Evolutionary conservation across 1,140 invertebrate species (phyloP).

Genomic region (Drosophila funebris): DNA sequence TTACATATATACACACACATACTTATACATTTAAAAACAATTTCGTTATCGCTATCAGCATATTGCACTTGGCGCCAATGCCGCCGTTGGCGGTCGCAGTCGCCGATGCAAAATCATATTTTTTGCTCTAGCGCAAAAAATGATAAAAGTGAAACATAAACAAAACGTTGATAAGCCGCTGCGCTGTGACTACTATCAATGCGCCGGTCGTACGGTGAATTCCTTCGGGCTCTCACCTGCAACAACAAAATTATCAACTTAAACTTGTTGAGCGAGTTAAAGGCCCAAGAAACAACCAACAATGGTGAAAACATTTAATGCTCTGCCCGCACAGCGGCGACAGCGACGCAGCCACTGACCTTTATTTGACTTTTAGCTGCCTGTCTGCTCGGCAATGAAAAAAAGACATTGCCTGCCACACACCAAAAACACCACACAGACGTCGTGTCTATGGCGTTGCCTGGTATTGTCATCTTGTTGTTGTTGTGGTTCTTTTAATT

Average conservation of each 20-base stretch:
- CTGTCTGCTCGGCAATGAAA: constrained; percentile 66
- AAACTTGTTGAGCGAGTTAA: constrained; percentile 76
- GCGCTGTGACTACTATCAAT: constrained; percentile 53
- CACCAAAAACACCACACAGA: constrained; percentile 43
- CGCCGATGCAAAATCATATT: constrained; percentile 45
- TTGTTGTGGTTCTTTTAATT: constrained; percentile 3
- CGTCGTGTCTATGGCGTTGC: constrained; percentile 21
- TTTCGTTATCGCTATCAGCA: constrained; percentile 57
- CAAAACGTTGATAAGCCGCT: constrained; percentile 68
- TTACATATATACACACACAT: constrained; percentile 1
- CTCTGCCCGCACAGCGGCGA: constrained; percentile 51
- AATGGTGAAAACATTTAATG: constrained; percentile 72
- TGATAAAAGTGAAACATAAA: constrained; percentile 75
- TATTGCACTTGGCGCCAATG: constrained; percentile 58
- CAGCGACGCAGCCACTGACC: constrained; percentile 67
- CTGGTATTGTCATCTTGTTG: not conserved
- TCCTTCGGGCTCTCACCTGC: constrained; percentile 30
- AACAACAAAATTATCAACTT: constrained; percentile 65
- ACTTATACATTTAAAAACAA: constrained; percentile 32
- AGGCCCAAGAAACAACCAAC: constrained; percentile 67
- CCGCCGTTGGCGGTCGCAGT: constrained; percentile 6
- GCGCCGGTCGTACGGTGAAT: constrained; percentile 55
- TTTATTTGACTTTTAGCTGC: constrained; percentile 78
- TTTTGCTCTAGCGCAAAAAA: constrained; percentile 56
- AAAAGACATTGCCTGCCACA: constrained; percentile 70